Base-by-base conservation (phyloP, 2,797 vertebrate species). In the Rhinichthys osculus region DNA sequence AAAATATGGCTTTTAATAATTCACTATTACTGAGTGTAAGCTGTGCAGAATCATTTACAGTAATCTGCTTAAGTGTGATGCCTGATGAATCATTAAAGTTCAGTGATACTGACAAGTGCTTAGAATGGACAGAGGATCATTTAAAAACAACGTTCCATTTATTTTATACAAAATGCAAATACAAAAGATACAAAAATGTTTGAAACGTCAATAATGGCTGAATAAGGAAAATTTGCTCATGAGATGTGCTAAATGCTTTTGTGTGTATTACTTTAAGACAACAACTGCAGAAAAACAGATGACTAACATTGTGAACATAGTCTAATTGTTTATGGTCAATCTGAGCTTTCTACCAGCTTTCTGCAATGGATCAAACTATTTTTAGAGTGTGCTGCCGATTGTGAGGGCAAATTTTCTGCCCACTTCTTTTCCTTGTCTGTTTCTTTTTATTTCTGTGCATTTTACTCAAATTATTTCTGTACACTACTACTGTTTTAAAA, bases 21-120 rank as follows among this genome's bases (percentile, higher is more conserved):
- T 71, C 47, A 74, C 70, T 82, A 84, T 84, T 80, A 71, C 57
- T 87, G 52, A 59, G 72, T 77, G 74, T 86, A 85, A 86, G 85
- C 87, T 81, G 80, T 73, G 67, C 78, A 88, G 79, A 80, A 85
- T 69, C 38, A 62, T 79, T 73, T 86, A 70, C 88, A 87, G 79
- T 88, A 89, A 90, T 89, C 88, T 83, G 81, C 81, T 90, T 89
- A 88, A 27, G 67, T 47, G 85, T 83, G 70, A 84, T 76, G 40
- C 16, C n/a, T 79, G 77, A 72, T 88, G 78, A 86, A 87, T 85
- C 82, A 80, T 84, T 88, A 78, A 78, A 69, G 69, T 87, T 83
- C 84, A 82, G 78, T 69, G 69, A 86, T 76, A 83, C 82, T 66
- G 80, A 85, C 86, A 85, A 88, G 87, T 83, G 77, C 47, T 85